Evolutionary conservation across 2,797 vertebrate genomes (phyloP).

Genomic region (Rhincodon typus): DNA sequence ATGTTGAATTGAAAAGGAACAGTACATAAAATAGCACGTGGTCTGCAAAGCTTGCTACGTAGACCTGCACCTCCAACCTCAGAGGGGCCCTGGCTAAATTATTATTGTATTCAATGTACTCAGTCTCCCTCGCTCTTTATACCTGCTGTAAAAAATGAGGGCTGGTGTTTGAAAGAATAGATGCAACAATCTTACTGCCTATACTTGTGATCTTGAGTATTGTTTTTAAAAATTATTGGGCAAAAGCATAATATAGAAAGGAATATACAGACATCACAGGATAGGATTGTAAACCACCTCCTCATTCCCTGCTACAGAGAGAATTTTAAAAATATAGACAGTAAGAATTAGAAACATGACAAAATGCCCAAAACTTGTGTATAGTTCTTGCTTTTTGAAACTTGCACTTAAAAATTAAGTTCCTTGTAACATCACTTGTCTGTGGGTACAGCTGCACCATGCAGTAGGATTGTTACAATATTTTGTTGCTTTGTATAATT

Average conservation of each 20-base stretch:
- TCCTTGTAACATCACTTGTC: not conserved
- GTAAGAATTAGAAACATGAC: not conserved
- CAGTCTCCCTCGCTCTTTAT: not conserved
- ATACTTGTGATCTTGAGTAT: not conserved
- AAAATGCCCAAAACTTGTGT: not conserved
- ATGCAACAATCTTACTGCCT: not conserved
- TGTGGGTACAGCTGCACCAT: not conserved
- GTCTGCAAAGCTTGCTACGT: too few species aligned
- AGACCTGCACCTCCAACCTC: not conserved
- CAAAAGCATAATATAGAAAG: not conserved
- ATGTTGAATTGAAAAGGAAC: not conserved
- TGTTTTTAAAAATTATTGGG: not conserved
- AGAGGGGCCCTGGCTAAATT: not conserved
- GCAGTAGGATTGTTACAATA: not conserved
- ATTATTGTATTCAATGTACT: not conserved
- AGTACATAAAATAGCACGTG: not conserved
- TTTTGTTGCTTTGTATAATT: conserved; percentile 15
- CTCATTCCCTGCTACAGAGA: not conserved
- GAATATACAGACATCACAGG: too few species aligned
- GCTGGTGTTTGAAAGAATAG: not conserved
- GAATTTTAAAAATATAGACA: not conserved
- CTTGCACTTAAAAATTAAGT: not conserved
- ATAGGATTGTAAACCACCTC: not conserved
- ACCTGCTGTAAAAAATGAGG: not conserved
- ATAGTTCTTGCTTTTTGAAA: not conserved